Conservation (phyloP, 1,140 invertebrate genomes). For the Euschistus heros region DNA sequence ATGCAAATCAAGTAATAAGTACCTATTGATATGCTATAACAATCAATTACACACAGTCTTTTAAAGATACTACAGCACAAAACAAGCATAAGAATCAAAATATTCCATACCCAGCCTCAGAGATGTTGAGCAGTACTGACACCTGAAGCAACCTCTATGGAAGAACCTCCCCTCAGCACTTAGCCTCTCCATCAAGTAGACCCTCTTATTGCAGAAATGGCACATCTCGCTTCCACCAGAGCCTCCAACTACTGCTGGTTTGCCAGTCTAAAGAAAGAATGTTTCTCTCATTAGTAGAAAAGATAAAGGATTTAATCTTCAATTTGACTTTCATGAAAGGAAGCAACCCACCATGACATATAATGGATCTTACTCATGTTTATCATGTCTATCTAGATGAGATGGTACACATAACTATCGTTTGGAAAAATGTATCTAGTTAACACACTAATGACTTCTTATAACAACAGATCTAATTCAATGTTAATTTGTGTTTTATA, state of each 20-base stretch:
- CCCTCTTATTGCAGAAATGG: slow-evolving; percentile 75
- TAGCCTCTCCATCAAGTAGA: slow-evolving; percentile 79
- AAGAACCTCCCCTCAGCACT: slow-evolving; percentile 78
- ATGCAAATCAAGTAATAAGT: no score
- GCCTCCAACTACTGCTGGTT: not conserved
- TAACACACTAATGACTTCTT: no score
- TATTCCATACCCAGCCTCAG: slow-evolving; percentile 47
- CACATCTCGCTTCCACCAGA: slow-evolving; percentile 60
- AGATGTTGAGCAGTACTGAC: slow-evolving; percentile 58
- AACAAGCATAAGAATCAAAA: no score
- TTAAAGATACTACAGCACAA: no score
- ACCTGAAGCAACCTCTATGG: slow-evolving; percentile 73
- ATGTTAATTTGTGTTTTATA: no score
- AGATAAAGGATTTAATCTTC: not conserved
- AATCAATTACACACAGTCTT: no score
- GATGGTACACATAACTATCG: no score
- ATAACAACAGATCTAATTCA: no score
- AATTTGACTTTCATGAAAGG: slow-evolving; percentile 7
- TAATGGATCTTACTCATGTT: no score
- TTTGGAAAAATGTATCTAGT: no score
- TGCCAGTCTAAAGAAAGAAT: slow-evolving; percentile 4
- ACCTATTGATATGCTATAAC: no score
- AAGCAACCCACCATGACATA: not conserved
- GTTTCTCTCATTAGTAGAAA: not conserved
- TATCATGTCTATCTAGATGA: no score